Conservation (phyloP, 2,113 vertebrate genomes). For the Erythrocercus mccallii region DNA sequence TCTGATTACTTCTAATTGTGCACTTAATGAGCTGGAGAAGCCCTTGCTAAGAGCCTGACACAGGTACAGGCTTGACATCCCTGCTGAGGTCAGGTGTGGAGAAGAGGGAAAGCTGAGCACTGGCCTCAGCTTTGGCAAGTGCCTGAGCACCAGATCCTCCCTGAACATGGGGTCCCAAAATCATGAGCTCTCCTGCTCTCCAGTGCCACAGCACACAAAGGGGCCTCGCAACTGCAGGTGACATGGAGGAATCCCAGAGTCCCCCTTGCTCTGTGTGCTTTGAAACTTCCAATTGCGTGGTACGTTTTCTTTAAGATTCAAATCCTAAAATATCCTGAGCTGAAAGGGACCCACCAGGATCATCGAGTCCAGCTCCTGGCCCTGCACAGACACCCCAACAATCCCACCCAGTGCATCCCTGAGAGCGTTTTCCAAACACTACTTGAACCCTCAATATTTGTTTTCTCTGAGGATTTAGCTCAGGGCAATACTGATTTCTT, state of each 20-base stretch:
- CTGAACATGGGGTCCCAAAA: rapidly evolving
- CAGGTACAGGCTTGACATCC: rapidly evolving
- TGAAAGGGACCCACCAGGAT: neutral
- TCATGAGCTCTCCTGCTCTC: neutral
- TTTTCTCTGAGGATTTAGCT: neutral
- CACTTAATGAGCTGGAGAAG: neutral
- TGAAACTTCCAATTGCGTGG: neutral
- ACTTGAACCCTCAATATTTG: neutral
- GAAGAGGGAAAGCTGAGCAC: neutral
- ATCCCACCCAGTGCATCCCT: neutral
- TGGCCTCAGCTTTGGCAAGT: neutral
- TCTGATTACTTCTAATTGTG: neutral
- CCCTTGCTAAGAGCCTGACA: neutral
- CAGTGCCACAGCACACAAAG: neutral
- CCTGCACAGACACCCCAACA: neutral
- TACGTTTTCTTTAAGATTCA: neutral
- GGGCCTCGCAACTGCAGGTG: rapidly evolving
- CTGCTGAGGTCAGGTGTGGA: neutral
- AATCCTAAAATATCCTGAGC: neutral
- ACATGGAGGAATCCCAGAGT: rapidly evolving
- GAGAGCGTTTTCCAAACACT: neutral
- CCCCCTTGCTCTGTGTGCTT: neutral
- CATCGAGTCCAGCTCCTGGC: neutral
- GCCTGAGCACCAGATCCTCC: neutral
- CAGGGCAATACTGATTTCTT: neutral